phyloP scores from a whole-genome alignment of 2,113 vertebrate species.

The Tupaia tana region DNA sequence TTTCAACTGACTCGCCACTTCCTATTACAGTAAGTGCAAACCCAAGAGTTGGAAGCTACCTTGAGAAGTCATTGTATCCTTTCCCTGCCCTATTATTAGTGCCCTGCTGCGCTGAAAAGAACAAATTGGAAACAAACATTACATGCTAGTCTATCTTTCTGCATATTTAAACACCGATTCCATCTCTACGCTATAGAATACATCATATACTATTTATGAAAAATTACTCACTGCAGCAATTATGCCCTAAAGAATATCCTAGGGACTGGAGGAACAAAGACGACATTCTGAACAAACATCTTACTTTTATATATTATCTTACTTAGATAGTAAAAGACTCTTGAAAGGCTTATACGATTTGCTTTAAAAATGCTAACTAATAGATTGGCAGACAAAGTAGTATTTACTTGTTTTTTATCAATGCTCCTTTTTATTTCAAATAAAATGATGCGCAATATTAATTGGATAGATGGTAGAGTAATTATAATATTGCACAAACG shows the following conservation, averaged over 20 bases:
- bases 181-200: constrained; percentile 31
- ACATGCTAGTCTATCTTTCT: constrained; percentile 40
- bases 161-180: constrained; percentile 54
- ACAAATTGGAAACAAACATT: constrained; percentile 57
- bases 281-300: not conserved
- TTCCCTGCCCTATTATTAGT: constrained; percentile 36
- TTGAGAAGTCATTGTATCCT: constrained; percentile 55
- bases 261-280: constrained; percentile 40
- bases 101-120: constrained; percentile 55
- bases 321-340: not conserved
- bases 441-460: constrained; percentile 6
- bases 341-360: not conserved
- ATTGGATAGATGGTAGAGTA: not conserved
- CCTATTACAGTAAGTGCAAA: not conserved
- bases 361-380: constrained; percentile 4
- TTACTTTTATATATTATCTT: not conserved
- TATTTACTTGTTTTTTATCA: constrained; percentile 17
- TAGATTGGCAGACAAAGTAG: not conserved
- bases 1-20: not conserved
- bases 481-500: constrained; percentile 15
- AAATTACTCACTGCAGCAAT: constrained; percentile 50
- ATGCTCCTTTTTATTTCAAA: constrained; percentile 46
- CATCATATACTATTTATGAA: constrained; percentile 49
- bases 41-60: constrained; percentile 13
- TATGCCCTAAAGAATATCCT: constrained; percentile 49